These are phyloP conservation scores for Planiliza haematocheilus DNA, from an alignment of 2,113 vertebrate genomes.

Conservation along the genomic window DNA sequence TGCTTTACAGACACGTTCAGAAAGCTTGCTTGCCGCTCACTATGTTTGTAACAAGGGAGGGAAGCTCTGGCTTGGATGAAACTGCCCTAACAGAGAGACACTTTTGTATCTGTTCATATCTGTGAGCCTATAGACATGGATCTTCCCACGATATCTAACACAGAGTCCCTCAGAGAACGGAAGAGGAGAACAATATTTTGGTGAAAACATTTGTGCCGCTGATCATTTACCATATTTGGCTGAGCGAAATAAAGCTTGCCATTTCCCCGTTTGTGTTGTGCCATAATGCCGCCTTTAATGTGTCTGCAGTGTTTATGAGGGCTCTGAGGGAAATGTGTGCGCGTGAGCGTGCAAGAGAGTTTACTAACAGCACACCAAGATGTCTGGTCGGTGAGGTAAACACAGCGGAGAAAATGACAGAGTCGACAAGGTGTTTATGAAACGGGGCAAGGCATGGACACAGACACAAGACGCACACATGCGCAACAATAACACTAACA, in stretches of 20 bases:
- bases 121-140: slow-evolving; percentile 54
- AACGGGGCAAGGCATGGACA: slow-evolving; percentile 69
- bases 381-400: slow-evolving; percentile 79
- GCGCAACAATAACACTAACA: slow-evolving; percentile 50
- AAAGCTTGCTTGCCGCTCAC: slow-evolving; percentile 4
- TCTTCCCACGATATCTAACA: slow-evolving; percentile 55
- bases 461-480: slow-evolving; percentile 45
- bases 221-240: slow-evolving; percentile 56
- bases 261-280: slow-evolving; percentile 43
- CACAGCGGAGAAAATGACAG: slow-evolving; percentile 83
- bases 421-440: slow-evolving; percentile 80
- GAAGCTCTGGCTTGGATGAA: slow-evolving; percentile 52
- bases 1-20: slow-evolving; percentile 78
- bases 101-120: slow-evolving; percentile 63
- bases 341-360: slow-evolving; percentile 57
- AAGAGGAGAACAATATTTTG: slow-evolving; percentile 43
- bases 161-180: slow-evolving; percentile 23
- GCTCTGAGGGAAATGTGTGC: slow-evolving; percentile 38
- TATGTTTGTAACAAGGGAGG: slow-evolving; percentile 26
- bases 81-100: slow-evolving; percentile 59
- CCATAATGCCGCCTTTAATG: slow-evolving; percentile 50
- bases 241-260: slow-evolving; percentile 59
- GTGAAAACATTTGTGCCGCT: slow-evolving; percentile 44
- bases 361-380: slow-evolving; percentile 80
- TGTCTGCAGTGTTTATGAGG: slow-evolving; percentile 41